A percentile compares a stretch with the other conserved stretches of the same genome.
These are phyloP conservation scores for Parasteatoda lunata DNA, from an alignment of 2,888 invertebrate genomes.

Conservation along the genomic window DNA sequence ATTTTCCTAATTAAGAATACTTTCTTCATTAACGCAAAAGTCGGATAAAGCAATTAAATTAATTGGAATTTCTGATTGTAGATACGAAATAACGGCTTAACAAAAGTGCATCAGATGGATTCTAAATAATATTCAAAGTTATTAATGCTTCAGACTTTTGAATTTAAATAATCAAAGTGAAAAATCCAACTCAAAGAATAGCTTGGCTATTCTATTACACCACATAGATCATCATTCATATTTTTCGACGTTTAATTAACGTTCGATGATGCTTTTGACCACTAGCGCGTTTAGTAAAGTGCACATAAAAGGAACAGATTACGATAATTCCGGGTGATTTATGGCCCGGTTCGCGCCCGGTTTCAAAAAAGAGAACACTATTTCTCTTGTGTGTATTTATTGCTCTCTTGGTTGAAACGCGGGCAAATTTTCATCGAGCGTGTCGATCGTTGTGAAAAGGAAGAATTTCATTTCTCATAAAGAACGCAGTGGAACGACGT, in stretches of 20 bases:
- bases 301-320: slow-evolving; percentile 49
- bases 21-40: too few species aligned
- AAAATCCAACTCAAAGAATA: too few species aligned
- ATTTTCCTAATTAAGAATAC: too few species aligned
- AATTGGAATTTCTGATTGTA: too few species aligned
- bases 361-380: slow-evolving; percentile 11
- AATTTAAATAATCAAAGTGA: too few species aligned
- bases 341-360: slow-evolving; percentile 31
- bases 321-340: slow-evolving; percentile 53
- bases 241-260: slow-evolving; percentile 54
- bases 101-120: too few species aligned
- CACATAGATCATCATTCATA: slow-evolving; percentile 35
- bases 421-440: slow-evolving; percentile 15
- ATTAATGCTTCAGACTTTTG: too few species aligned
- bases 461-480: slow-evolving; percentile 28
- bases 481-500: not conserved
- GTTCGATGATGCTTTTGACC: slow-evolving; percentile 36
- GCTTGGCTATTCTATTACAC: slow-evolving; percentile 11
- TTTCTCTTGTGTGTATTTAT: slow-evolving; percentile 16
- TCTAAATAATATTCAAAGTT: too few species aligned
- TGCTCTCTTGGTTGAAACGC: slow-evolving; percentile 8
- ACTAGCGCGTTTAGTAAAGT: slow-evolving; percentile 39
- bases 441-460: slow-evolving; percentile 12
- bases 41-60: too few species aligned
- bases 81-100: too few species aligned